Percentiles rank a stretch among this genome's conserved stretches.
These are phyloP conservation scores for Cyanoderma ruficeps DNA, from an alignment of 2,113 vertebrate species.

Conservation along the genomic window DNA sequence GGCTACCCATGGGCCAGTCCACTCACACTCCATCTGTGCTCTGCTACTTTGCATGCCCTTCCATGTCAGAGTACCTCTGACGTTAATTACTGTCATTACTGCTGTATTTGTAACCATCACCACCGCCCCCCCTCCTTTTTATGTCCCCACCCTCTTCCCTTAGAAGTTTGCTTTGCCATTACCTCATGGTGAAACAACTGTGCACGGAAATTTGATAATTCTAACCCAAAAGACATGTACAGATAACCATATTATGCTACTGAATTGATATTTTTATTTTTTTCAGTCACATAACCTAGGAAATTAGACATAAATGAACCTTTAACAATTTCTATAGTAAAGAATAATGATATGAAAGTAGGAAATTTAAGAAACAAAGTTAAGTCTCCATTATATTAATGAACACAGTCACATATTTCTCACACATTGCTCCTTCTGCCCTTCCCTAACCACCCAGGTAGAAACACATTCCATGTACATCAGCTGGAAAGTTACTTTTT, in stretches of 20 bases:
- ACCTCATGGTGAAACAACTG: neutral
- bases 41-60: neutral
- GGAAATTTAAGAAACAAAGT: neutral
- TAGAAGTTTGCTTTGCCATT: neutral
- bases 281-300: neutral
- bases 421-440: neutral
- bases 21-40: neutral
- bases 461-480: neutral
- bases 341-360: neutral
- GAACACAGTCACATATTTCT: neutral
- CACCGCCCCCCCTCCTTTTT: neutral
- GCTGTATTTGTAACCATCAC: neutral
- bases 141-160: neutral
- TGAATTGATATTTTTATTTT: neutral
- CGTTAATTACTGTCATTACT: neutral
- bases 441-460: neutral
- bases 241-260: neutral
- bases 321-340: neutral
- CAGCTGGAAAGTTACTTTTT: neutral
- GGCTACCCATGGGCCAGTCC: neutral
- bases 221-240: neutral
- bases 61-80: neutral
- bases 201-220: neutral
- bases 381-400: neutral
- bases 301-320: neutral